A percentile compares a stretch with the other conserved stretches of the same genome.
phyloP scores from a whole-genome alignment of 2,113 vertebrate genomes.

The Cryptomyrus ogoouensis region DNA sequence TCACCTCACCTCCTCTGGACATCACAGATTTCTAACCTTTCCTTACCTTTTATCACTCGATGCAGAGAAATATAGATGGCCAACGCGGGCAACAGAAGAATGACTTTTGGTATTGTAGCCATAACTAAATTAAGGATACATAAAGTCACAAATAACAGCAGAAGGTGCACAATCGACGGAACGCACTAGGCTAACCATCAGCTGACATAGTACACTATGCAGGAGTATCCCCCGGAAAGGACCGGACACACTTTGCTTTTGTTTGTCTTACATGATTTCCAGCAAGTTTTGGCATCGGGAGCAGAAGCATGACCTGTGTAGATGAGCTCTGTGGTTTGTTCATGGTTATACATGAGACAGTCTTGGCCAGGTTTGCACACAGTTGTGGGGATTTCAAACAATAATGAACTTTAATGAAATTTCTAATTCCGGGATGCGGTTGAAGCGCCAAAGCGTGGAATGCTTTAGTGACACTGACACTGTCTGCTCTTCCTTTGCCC shows the following conservation, averaged over 20 bases:
- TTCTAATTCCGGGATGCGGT: not conserved
- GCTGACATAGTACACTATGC: not conserved
- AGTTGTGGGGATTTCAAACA: not conserved
- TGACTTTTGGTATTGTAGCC: not conserved
- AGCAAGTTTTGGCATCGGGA: not conserved
- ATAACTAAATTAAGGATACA: not conserved
- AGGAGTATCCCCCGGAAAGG: not conserved
- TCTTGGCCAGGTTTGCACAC: not conserved
- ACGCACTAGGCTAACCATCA: not conserved
- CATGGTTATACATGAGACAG: not conserved
- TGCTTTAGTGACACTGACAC: not conserved
- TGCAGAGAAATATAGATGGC: not conserved
- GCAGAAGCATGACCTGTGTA: not conserved
- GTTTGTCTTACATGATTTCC: not conserved
- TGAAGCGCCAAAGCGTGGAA: not conserved
- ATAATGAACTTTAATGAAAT: not conserved
- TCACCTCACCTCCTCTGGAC: not conserved
- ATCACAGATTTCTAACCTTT: not conserved
- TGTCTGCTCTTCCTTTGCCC: not conserved
- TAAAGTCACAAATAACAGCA: not conserved
- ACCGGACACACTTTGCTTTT: not conserved
- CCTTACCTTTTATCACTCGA: not conserved
- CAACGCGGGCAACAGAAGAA: not conserved
- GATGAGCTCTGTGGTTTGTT: not conserved
- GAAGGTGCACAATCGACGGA: not conserved